A percentile compares a stretch with the other conserved stretches of the same genome.
phyloP scores from a whole-genome alignment of 1,140 invertebrate species.

The Solenopsis fugax region DNA sequence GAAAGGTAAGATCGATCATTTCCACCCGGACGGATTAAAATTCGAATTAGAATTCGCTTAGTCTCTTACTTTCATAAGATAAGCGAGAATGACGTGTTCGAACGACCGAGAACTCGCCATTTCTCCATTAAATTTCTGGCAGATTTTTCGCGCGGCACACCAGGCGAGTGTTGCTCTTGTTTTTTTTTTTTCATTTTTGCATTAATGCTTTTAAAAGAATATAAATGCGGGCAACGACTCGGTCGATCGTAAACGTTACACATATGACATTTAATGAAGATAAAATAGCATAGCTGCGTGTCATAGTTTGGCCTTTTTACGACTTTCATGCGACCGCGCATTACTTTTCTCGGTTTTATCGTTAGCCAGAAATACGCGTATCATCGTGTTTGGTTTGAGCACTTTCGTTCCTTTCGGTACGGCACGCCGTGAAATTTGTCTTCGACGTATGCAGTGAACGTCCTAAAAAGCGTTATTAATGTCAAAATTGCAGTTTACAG shows the following conservation, averaged over 20 bases:
- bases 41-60: slow-evolving; percentile 69
- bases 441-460: slow-evolving; percentile 31
- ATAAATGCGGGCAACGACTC: slow-evolving; percentile 41
- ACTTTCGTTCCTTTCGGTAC: slow-evolving; percentile 53
- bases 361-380: slow-evolving; percentile 67
- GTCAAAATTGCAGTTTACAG: slow-evolving; percentile 57
- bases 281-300: slow-evolving; percentile 73
- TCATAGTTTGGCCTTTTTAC: slow-evolving; percentile 76
- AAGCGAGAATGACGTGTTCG: slow-evolving; percentile 66
- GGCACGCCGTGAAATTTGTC: slow-evolving; percentile 49
- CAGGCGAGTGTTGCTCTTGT: not conserved
- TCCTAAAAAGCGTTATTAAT: slow-evolving; percentile 52
- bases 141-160: not conserved
- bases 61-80: slow-evolving; percentile 71
- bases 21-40: slow-evolving; percentile 59
- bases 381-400: slow-evolving; percentile 70
- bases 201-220: slow-evolving; percentile 3
- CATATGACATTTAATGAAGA: slow-evolving; percentile 54
- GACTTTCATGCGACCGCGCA: slow-evolving; percentile 60
- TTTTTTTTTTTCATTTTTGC: not conserved
- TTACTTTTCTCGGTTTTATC: slow-evolving; percentile 75
- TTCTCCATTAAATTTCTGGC: not conserved
- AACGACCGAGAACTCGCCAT: slow-evolving; percentile 54
- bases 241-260: slow-evolving; percentile 54
- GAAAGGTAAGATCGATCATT: slow-evolving; percentile 94